These are phyloP conservation scores for Hymenochirus boettgeri DNA, from an alignment of 2,113 vertebrate genomes.

Conservation along the genomic window DNA sequence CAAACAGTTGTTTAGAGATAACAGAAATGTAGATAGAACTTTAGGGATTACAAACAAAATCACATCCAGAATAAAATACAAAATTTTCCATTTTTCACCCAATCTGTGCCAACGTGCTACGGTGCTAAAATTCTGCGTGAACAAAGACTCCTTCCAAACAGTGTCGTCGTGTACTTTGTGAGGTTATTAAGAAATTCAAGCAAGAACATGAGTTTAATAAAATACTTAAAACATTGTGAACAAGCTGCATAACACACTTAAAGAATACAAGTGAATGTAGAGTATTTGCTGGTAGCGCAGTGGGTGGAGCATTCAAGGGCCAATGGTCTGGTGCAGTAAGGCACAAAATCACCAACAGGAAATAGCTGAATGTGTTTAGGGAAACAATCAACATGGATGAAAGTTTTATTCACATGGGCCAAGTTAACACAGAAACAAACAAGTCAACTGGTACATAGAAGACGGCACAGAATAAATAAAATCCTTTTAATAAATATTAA, in stretches of 20 bases:
- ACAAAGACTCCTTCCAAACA: too few relatives aligned
- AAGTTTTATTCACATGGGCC: constrained; percentile 18
- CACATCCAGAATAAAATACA: not conserved
- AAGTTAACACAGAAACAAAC: constrained; percentile 1
- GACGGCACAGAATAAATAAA: constrained; percentile 2
- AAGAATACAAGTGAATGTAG: not conserved
- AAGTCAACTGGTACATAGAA: not conserved
- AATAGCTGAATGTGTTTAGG: not conserved
- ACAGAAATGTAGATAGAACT: not conserved
- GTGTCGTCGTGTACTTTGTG: too few relatives aligned
- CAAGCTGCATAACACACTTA: not conserved
- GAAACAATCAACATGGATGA: not conserved
- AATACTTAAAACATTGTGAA: not conserved
- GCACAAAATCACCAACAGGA: not conserved
- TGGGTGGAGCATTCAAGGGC: not conserved
- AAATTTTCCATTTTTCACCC: not conserved
- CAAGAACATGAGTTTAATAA: not conserved
- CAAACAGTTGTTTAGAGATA: not conserved
- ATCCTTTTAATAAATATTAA: not conserved
- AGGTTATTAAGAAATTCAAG: not conserved
- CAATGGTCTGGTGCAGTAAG: not conserved
- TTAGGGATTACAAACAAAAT: not conserved
- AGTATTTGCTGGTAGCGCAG: not conserved
- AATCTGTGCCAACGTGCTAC: not conserved
- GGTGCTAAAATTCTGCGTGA: too few relatives aligned